Percentiles rank a stretch among this genome's conserved stretches.
Evolutionary conservation across 1,140 invertebrate species (phyloP).

Genomic region (Apis florea): DNA sequence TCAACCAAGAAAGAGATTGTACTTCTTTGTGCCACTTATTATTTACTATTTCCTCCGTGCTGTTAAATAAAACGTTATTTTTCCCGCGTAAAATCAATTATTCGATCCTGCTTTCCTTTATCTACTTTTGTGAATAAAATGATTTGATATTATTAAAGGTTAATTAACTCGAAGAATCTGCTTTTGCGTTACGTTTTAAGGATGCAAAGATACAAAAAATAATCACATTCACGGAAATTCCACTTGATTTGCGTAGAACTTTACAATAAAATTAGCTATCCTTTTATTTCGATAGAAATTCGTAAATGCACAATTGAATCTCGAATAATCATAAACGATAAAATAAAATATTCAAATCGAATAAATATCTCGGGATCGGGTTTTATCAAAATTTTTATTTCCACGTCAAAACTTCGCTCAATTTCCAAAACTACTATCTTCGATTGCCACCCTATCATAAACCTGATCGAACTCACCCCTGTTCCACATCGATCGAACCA

Average conservation of each 20-base stretch:
- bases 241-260: no score
- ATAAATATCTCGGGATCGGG: no score
- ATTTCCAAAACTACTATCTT: neutral
- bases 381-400: neutral
- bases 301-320: no score
- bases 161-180: no score
- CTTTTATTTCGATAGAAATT: no score
- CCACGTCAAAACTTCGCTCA: no score
- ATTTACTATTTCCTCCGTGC: neutral
- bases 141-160: neutral
- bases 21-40: neutral
- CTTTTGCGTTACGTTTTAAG: no score
- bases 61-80: neutral
- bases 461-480: neutral
- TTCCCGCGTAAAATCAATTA: neutral
- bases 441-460: neutral
- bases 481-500: neutral
- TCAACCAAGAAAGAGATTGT: no score
- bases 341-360: no score
- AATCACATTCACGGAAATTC: neutral
- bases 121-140: neutral
- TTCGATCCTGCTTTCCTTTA: neutral
- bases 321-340: no score
- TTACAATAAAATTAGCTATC: no score
- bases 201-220: neutral